Evolutionary conservation across 2,888 invertebrate genomes (phyloP), one percentile per base, ranked within the genome.

Genomic region (Campoletis raptor): DNA sequence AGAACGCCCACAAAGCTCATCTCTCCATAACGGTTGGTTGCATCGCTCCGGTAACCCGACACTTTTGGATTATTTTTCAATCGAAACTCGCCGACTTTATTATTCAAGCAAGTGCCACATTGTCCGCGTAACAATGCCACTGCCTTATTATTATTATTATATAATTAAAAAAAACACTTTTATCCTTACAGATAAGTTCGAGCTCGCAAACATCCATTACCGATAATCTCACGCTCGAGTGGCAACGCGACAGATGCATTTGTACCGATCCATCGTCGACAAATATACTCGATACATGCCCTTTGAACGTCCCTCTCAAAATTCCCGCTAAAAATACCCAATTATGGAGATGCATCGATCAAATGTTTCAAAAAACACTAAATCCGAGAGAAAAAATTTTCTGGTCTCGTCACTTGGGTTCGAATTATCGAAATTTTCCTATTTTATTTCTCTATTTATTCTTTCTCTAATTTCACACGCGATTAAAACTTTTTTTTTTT

Each of bases 61-160:
- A 76, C 5, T 93, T 90, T 83, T 94, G 93, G 93, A 86, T 94
- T 3, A 81, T 93, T 15, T 92, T 93, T 52, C 90, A 90, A 85
- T 89, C 92, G 3, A 86, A 91, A 37, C 54, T 90, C 15, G 93
- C 92, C 18, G 94, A 94, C 70, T 94, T 94, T 67, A 92, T 94
- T 61, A 89, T 93, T 30, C 89, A 91, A 77, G 92, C 90, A 79
- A 77, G 78, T 18, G 15, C 42, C n/a, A 24, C 64, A 48, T 54
- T 48, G 42, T 61, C 8, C 10, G 9, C n/a, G n/a, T n/a, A n/a
- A n/a, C n/a, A n/a, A n/a, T n/a, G n/a, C n/a, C n/a, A n/a, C n/a
- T n/a, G n/a, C n/a, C n/a, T n/a, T n/a, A n/a, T n/a, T n/a, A n/a
- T n/a, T n/a, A n/a, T n/a, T n/a, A n/a, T n/a, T n/a, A n/a, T n/a